A percentile compares a stretch with the other conserved stretches of the same genome.
These are phyloP conservation scores for Nasonia giraulti DNA, from an alignment of 1,140 invertebrate genomes.

Conservation along the genomic window DNA sequence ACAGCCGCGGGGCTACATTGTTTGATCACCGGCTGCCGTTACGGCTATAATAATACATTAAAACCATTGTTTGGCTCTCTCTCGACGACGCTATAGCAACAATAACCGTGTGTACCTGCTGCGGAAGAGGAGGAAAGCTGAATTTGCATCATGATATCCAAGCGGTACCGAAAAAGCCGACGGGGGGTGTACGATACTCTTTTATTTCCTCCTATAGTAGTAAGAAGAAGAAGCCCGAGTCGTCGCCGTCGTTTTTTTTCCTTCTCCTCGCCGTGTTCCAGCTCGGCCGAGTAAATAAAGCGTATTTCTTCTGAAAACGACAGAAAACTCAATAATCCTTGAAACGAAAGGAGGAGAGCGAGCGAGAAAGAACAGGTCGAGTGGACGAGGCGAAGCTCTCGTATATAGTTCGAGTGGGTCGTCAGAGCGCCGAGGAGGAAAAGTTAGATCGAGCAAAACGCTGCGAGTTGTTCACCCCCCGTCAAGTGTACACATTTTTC, in stretches of 20 bases:
- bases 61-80: slow-evolving; percentile 12
- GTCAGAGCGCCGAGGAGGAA: slow-evolving; percentile 22
- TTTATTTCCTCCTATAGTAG: slow-evolving; percentile 22
- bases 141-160: slow-evolving; percentile 8
- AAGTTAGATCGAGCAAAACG: slow-evolving; percentile 49
- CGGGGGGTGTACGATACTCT: neutral
- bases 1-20: neutral
- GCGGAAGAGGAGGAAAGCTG: neutral
- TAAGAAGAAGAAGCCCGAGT: neutral
- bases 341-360: slow-evolving; percentile 55
- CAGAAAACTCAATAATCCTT: slow-evolving; percentile 73
- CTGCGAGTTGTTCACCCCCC: slow-evolving; percentile 9
- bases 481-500: slow-evolving; percentile 46
- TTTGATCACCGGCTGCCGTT: slow-evolving; percentile 25
- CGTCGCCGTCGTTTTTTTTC: slow-evolving; percentile 22
- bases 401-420: slow-evolving; percentile 36
- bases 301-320: slow-evolving; percentile 73
- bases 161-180: neutral
- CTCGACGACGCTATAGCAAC: no score
- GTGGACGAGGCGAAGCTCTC: slow-evolving; percentile 43
- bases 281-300: slow-evolving; percentile 67
- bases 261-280: slow-evolving; percentile 7
- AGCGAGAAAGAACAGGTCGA: slow-evolving; percentile 49
- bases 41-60: slow-evolving; percentile 19
- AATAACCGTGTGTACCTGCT: neutral